Conservation (phyloP, 2,797 vertebrate genomes). For the Halcyon chelicuti region DNA sequence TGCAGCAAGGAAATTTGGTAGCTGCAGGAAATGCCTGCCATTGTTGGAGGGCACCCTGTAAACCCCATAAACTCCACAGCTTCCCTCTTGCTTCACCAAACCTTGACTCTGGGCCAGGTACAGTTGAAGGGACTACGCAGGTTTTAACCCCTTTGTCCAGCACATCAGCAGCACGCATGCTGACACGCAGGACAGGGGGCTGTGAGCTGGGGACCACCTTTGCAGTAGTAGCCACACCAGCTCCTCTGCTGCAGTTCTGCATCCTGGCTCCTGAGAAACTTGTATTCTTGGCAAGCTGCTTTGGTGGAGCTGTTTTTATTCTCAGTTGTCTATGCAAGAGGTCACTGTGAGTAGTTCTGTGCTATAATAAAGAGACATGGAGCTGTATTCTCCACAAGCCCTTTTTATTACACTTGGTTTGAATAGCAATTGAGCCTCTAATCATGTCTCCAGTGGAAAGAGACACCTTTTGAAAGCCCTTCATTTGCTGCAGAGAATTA, state of each 20-base stretch:
- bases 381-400: constrained; percentile 57
- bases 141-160: not conserved
- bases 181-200: not conserved
- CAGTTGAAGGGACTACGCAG: not conserved
- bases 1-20: not conserved
- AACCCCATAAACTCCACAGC: not conserved
- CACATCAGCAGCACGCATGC: accelerated
- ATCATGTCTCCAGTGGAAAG: constrained; percentile 42
- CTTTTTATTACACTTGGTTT: constrained; percentile 65
- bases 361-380: constrained; percentile 67
- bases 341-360: constrained; percentile 50
- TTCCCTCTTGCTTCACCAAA: not conserved
- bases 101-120: not conserved
- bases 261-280: not conserved
- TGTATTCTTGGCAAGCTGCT: constrained; percentile 42
- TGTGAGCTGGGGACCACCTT: not conserved
- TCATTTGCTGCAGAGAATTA: constrained; percentile 45
- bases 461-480: constrained; percentile 46
- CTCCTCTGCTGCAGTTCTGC: not conserved
- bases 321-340: constrained; percentile 41
- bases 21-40: not conserved
- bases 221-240: not conserved
- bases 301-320: constrained; percentile 46
- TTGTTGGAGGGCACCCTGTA: not conserved
- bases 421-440: constrained; percentile 57